These are phyloP conservation scores for Ophioderma brevispina DNA, from an alignment of 35 echinoderm and acorn worm genomes.

Conservation along the genomic window DNA sequence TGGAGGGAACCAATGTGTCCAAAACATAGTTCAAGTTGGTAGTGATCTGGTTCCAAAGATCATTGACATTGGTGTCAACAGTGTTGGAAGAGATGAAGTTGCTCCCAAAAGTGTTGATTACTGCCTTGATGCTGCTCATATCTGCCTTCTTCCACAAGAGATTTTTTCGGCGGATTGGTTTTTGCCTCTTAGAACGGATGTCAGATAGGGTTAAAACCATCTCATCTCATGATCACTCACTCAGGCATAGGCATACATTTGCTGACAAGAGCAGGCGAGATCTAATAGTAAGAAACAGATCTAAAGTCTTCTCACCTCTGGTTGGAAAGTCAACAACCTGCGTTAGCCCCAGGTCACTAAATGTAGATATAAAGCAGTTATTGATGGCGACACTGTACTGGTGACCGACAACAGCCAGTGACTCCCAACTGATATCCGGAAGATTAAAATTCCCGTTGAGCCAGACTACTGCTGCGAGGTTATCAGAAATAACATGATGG, in stretches of 20 bases:
- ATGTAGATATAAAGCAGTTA: no score
- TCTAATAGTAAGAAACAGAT: background rate
- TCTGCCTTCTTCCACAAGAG: conserved; percentile 11
- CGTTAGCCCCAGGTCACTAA: no score
- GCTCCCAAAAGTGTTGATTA: no score
- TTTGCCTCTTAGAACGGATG: background rate
- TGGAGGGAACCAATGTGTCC: conserved; percentile 3
- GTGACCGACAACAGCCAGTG: no score
- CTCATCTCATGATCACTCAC: conserved; percentile 3
- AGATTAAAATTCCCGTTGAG: no score
- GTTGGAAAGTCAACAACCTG: no score
- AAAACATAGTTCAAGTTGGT: background rate
- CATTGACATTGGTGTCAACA: conserved; percentile 1
- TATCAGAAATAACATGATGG: no score
- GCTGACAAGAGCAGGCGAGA: background rate
- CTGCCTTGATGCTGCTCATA: background rate
- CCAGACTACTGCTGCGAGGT: no score
- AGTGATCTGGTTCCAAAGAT: background rate
- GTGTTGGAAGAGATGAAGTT: background rate
- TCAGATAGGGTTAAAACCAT: background rate
- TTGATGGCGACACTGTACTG: no score
- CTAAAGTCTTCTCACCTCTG: no score
- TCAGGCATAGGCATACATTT: conserved; percentile 5
- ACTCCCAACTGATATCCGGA: no score
- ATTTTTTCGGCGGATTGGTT: background rate